Base-by-base conservation (phyloP, 64 coral and sea anemone species). In the Stylophora pistillata region DNA sequence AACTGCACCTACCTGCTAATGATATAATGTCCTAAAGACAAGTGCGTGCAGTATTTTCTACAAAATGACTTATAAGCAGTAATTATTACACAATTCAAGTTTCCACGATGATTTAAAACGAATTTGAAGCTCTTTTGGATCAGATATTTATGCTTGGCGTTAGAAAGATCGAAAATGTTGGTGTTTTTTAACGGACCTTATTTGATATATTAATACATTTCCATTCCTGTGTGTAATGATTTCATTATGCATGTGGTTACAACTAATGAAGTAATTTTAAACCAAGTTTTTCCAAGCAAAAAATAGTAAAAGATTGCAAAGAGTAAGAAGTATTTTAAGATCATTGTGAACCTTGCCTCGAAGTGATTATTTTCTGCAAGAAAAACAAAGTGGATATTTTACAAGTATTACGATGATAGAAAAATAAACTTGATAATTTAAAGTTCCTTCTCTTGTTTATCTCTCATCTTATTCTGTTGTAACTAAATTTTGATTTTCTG, bases 361-460 rank as follows among this genome's bases (percentile, higher is more conserved):
- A 2, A 53, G 15, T 78, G 20, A 5, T 78, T 15, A 56, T 56
- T n/a, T 75, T 78, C 75, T 76, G 15, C 4, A 20, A 76, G 53
- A 57, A 28, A 29, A 56, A 68, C 21, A 78, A 28, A 23, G 56
- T 12, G 37, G 37, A 47, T 56, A 78, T 78, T 78, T 78, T 78
- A 23, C 17, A 47, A 56, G 26, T 54, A 15, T 23, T 76, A 23
- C 23, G 52, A 76, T 29, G 23, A 28, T 78, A 56, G 75, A 53
- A 53, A 78, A 75, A 78, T 78, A 78, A 78, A 78, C 28, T 78
- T 56, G 53, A 15, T 25, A 4, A 27, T 56, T 78, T 13, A 78
- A 78, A 57, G 53, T 28, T 27, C 7, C 33, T 20, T 78, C 1
- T 78, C 13, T 20, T 53, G 37, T n/a, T 11, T 25, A 25, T 21